These are phyloP conservation scores for Pardalotus punctatus DNA, from an alignment of 2,113 vertebrate species.

Conservation along the genomic window DNA sequence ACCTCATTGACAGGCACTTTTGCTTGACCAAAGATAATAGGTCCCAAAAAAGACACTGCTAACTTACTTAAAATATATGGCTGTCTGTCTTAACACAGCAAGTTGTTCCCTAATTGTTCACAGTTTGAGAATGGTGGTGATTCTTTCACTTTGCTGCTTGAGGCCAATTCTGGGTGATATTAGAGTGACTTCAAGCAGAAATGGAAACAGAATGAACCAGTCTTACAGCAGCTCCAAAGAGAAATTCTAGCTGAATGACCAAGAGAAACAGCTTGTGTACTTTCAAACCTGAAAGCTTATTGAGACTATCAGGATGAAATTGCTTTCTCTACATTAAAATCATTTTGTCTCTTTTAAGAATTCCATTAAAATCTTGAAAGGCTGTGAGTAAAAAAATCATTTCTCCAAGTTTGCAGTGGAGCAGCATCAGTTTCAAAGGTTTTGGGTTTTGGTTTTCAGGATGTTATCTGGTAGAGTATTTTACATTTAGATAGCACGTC, in stretches of 20 bases:
- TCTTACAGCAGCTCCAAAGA: background rate
- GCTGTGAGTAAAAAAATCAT: background rate
- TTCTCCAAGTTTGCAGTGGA: background rate
- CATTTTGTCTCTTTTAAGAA: background rate
- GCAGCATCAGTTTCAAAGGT: slow-evolving; percentile 28
- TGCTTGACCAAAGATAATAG: background rate
- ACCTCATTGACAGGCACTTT: background rate
- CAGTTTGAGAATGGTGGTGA: background rate
- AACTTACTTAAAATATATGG: background rate
- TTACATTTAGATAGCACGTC: background rate
- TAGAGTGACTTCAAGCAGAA: background rate
- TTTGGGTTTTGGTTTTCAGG: background rate
- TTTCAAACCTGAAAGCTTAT: background rate
- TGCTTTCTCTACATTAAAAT: background rate
- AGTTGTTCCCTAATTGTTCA: background rate
- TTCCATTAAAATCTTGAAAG: background rate
- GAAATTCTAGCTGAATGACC: background rate
- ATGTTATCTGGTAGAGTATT: background rate
- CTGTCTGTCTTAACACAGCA: background rate
- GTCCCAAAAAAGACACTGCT: background rate
- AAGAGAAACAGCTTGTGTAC: background rate
- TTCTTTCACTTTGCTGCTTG: background rate
- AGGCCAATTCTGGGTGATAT: background rate
- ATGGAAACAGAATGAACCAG: background rate
- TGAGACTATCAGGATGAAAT: background rate